Conservation (phyloP, 2,888 invertebrate species). For the Epinotia demarniana region DNA sequence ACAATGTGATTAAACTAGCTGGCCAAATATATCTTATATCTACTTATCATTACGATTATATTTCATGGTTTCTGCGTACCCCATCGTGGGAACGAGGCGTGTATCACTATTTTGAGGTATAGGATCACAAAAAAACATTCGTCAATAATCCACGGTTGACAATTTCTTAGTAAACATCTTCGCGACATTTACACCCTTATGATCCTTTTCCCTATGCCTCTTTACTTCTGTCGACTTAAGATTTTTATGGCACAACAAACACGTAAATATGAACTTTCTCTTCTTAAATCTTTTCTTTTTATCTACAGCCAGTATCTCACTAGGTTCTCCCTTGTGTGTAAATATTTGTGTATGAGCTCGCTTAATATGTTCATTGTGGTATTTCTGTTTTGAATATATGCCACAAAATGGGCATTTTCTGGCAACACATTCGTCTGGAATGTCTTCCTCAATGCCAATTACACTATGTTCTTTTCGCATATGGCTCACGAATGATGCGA, state of each 20-base stretch:
- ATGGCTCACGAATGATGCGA: conserved; percentile 13
- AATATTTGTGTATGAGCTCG: conserved; percentile 16
- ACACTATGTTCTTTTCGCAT: conserved; percentile 17
- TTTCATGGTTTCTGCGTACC: no score
- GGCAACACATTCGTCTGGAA: conserved; percentile 9
- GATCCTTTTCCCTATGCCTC: conserved; percentile 9
- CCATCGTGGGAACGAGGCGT: no score
- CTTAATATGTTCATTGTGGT: conserved; percentile 19
- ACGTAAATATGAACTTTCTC: conserved; percentile 22
- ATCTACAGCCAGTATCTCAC: not conserved
- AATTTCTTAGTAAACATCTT: conserved; percentile 31
- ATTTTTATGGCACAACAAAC: conserved; percentile 15
- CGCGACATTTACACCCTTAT: conserved; percentile 12
- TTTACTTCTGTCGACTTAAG: conserved; percentile 19
- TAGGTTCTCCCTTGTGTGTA: conserved; percentile 2
- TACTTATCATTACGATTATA: no score
- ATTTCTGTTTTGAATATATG: conserved; percentile 5
- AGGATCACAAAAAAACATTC: no score
- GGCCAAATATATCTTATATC: not conserved
- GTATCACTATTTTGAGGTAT: no score
- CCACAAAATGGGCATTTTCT: conserved; percentile 26
- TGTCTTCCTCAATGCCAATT: conserved; percentile 4
- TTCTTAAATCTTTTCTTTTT: conserved; percentile 5
- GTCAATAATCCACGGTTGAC: not conserved
- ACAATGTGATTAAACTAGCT: not conserved